phyloP scores from a whole-genome alignment of 2,113 vertebrate species.

The Euleptes europaea region DNA sequence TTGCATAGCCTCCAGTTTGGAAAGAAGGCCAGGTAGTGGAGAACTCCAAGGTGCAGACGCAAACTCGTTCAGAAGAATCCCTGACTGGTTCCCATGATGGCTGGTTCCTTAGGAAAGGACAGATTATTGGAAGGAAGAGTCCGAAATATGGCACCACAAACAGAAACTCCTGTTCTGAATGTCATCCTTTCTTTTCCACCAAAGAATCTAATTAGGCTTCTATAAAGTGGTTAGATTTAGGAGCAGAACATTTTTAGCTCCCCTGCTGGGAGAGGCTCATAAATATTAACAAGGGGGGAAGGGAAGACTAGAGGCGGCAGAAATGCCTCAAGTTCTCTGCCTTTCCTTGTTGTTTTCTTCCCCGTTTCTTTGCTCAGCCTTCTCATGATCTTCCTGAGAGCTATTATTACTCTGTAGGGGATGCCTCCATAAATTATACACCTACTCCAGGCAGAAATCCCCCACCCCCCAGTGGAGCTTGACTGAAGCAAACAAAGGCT shows the following conservation, averaged over 20 bases:
- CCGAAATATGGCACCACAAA: not conserved
- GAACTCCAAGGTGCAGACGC: no score
- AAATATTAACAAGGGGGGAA: constrained; percentile 62
- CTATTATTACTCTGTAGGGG: not conserved
- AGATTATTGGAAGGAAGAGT: not conserved
- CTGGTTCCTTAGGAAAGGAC: not conserved
- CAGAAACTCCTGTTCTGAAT: constrained; percentile 50
- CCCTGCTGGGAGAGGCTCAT: constrained; percentile 55
- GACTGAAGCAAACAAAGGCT: not conserved
- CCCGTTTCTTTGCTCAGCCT: not conserved
- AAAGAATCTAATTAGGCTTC: constrained; percentile 60
- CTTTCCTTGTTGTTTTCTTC: not conserved
- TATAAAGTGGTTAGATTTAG: constrained; percentile 58
- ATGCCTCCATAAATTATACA: not conserved
- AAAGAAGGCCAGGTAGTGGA: no score
- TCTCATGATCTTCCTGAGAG: not conserved
- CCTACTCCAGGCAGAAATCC: not conserved
- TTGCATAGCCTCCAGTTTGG: no score
- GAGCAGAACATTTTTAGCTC: constrained; percentile 64
- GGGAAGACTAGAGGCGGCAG: constrained; percentile 21
- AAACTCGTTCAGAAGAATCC: no score
- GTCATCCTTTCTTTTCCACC: constrained; percentile 42
- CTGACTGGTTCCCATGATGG: not conserved
- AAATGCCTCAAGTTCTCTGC: accelerated
- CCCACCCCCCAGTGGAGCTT: accelerated